These are phyloP conservation scores for Platysteira castanea DNA, from an alignment of 2,113 vertebrate species.

Conservation along the genomic window DNA sequence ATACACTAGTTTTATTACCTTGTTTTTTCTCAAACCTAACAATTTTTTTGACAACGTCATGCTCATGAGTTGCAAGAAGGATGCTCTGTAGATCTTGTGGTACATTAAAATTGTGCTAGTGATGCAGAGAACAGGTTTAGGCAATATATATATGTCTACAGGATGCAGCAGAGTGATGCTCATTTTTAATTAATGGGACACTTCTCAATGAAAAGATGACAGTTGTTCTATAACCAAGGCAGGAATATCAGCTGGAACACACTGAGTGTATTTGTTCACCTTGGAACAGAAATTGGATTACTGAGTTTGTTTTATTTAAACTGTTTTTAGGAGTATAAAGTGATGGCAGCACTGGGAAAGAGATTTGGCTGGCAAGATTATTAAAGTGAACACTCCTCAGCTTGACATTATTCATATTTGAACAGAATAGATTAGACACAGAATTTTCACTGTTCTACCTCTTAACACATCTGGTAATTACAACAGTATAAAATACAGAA, in stretches of 20 bases:
- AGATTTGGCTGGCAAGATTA: not conserved
- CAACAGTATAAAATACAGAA: not conserved
- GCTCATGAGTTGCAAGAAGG: not conserved
- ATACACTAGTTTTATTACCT: not conserved
- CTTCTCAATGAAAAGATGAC: not conserved
- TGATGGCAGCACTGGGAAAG: not conserved
- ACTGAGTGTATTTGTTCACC: not conserved
- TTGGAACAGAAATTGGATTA: conserved; percentile 1
- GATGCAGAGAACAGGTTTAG: not conserved
- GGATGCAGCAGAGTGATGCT: not conserved
- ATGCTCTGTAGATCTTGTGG: not conserved
- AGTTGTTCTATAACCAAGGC: not conserved
- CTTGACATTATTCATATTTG: not conserved
- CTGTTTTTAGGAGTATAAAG: not conserved
- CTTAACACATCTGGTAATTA: not conserved
- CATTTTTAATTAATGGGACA: not conserved
- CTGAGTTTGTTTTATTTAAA: not conserved
- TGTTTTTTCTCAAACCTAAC: not conserved
- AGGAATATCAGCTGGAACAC: not conserved
- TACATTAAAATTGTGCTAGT: not conserved
- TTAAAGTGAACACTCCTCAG: not conserved
- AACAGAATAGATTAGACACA: not conserved
- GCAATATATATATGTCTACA: not conserved
- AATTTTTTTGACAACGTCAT: not conserved
- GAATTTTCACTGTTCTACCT: not conserved